These are phyloP conservation scores for Xylota segnis DNA, from an alignment of 2,888 invertebrate species.

Conservation along the genomic window DNA sequence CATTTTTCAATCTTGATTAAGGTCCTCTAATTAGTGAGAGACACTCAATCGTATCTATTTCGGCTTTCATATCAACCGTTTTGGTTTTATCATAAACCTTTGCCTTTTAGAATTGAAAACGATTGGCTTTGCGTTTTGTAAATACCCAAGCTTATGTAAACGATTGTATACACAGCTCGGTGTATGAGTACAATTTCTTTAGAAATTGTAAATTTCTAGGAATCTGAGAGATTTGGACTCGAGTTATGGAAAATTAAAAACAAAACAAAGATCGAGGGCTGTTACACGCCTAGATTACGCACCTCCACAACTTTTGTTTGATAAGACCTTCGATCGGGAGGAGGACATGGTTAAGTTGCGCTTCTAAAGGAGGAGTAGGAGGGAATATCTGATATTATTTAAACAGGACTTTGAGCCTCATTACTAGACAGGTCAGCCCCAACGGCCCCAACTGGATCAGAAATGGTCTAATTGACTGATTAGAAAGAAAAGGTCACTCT, in stretches of 20 bases:
- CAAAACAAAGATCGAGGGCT: not conserved
- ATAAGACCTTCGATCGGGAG: too few relatives aligned
- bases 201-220: not conserved
- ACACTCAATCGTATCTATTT: slow-evolving; percentile 4
- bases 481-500: too few relatives aligned
- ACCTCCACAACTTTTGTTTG: too few relatives aligned
- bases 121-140: not conserved
- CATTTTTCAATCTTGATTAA: slow-evolving; percentile 7
- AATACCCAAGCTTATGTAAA: not conserved
- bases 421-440: too few relatives aligned
- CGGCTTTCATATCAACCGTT: not conserved
- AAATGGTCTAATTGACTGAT: too few relatives aligned
- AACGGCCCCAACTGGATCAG: too few relatives aligned
- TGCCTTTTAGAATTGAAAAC: not conserved
- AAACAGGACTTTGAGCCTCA: too few relatives aligned
- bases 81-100: not conserved
- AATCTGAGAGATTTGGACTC: not conserved
- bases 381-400: too few relatives aligned
- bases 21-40: not conserved
- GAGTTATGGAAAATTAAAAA: not conserved
- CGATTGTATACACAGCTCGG: not conserved
- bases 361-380: too few relatives aligned
- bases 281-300: too few relatives aligned
- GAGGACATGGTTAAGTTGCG: too few relatives aligned
- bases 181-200: not conserved